Percentiles rank a stretch among this genome's conserved stretches.
These are phyloP conservation scores for Aphidius gifuensis DNA, from an alignment of 1,140 invertebrate genomes.

Conservation along the genomic window DNA sequence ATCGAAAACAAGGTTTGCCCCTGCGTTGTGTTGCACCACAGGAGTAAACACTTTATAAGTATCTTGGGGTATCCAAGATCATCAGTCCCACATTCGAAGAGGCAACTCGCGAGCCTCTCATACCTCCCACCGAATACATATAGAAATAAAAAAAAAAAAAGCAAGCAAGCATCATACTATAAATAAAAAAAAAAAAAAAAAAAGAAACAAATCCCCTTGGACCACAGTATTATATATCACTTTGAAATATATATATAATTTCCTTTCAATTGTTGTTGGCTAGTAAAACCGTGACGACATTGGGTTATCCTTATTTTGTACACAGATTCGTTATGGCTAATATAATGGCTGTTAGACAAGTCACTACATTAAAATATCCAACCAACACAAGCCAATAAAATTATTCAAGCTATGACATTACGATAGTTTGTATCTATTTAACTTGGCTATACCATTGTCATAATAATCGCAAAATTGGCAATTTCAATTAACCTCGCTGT, in stretches of 20 bases:
- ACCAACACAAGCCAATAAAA: slow-evolving; percentile 36
- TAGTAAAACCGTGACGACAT: slow-evolving; percentile 44
- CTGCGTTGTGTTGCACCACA: slow-evolving; percentile 23
- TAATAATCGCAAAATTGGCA: slow-evolving; percentile 27
- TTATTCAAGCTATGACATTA: slow-evolving; percentile 50
- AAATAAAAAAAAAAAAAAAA: not conserved
- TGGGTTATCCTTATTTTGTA: slow-evolving; percentile 46
- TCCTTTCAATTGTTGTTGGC: slow-evolving; percentile 14
- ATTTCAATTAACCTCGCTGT: slow-evolving; percentile 45
- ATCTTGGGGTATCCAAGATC: not conserved
- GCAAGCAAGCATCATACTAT: no score
- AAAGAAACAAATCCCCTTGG: not conserved
- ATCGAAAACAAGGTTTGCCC: slow-evolving; percentile 33
- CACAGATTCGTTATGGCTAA: slow-evolving; percentile 47
- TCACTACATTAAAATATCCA: slow-evolving; percentile 21
- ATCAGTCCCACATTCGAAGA: slow-evolving; percentile 1
- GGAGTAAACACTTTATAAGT: slow-evolving; percentile 18
- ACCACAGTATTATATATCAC: no score
- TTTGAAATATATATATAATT: no score
- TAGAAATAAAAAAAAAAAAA: no score
- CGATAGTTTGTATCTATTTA: slow-evolving; percentile 1
- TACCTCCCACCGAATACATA: not conserved
- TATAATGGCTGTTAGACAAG: slow-evolving; percentile 43
- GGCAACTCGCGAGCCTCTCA: not conserved
- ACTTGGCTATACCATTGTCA: slow-evolving; percentile 11